Base-by-base conservation (phyloP, 2,113 vertebrate species). In the Marmota monax region DNA sequence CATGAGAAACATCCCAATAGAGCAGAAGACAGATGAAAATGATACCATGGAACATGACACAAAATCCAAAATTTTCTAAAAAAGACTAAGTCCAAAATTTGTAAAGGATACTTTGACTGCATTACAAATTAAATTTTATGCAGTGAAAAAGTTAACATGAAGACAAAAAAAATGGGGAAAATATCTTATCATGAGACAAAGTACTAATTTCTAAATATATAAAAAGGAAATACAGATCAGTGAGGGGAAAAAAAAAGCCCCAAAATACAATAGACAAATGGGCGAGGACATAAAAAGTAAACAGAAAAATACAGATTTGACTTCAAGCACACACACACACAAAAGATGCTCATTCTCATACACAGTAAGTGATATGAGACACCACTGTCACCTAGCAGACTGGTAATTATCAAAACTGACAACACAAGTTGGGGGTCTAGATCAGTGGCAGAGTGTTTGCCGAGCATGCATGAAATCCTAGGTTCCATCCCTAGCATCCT, bases 221-320 rank as follows among this genome's bases (percentile, higher is more conserved):
- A 48, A 72, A 96, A 92, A 85, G 22, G 29, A 85, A 76, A 76
- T 32, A 86, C 25, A 94, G 93, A 63, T n/a, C 11, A 76, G 7
- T 42, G 79, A 84, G 45, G 45, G 45, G 20, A 42, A 73, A 89
- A 53, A 73, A 53, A 73, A 85, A 17, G 63, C 3, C 12, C 88
- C 82, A 53, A 48, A 56, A 14, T 72, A 92, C 22, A 76, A 32
- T 2, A 69, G 72, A 92, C 25, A 37, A 87, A 76, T 42, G 23
- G 27, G 27, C 48, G 76, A 93, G 39, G 72, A 69, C 34, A 88
- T 34, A 45, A 10, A 93, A 37, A 48, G 16, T 51, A 53, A 61
- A 70, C 4, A 93, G 34, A 27, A 86, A 88, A 65, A 76, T 34
- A 39, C 25, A 78, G 72, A 53, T 10, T 39, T 39, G 27, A 77